Conservation (phyloP, 2,797 vertebrate species). For the Toxotes lorentzi region DNA sequence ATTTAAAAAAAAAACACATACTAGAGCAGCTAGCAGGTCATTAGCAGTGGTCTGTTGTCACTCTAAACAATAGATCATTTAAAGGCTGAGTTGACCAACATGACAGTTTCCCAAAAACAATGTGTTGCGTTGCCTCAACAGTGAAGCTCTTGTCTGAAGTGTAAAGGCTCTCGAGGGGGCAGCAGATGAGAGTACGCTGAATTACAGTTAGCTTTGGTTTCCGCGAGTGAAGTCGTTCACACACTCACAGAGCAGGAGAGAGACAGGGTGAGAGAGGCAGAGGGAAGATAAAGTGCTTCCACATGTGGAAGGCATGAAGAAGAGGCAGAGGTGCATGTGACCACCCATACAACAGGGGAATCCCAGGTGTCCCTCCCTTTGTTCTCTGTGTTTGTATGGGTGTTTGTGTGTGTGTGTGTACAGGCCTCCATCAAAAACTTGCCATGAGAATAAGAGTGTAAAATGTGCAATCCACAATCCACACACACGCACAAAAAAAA, state of each 20-base stretch:
- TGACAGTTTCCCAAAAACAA: constrained; percentile 16
- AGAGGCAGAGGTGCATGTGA: constrained; percentile 75
- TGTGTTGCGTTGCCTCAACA: constrained; percentile 5
- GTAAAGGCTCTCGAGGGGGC: constrained; percentile 9
- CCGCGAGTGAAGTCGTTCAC: constrained; percentile 63
- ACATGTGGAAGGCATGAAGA: constrained; percentile 82
- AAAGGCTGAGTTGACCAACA: constrained; percentile 20
- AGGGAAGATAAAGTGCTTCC: constrained; percentile 81
- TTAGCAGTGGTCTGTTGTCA: background rate
- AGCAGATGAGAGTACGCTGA: constrained; percentile 2
- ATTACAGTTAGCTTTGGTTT: constrained; percentile 44
- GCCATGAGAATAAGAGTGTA: constrained; percentile 18
- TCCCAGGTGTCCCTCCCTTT: constrained; percentile 80
- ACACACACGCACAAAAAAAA: no score
- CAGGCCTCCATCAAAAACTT: background rate
- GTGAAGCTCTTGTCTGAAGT: constrained; percentile 4
- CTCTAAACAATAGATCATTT: constrained; percentile 25
- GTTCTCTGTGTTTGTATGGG: constrained; percentile 53
- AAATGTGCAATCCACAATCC: constrained; percentile 15
- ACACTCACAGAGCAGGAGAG: constrained; percentile 14
- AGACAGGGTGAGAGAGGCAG: constrained; percentile 42
- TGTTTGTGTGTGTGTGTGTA: background rate
- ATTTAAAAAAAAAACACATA: background rate
- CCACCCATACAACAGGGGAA: constrained; percentile 79
- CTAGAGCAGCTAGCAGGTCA: background rate